Evolutionary conservation across 2,888 invertebrate genomes (phyloP).

Genomic region (Temnothorax rugatulus): DNA sequence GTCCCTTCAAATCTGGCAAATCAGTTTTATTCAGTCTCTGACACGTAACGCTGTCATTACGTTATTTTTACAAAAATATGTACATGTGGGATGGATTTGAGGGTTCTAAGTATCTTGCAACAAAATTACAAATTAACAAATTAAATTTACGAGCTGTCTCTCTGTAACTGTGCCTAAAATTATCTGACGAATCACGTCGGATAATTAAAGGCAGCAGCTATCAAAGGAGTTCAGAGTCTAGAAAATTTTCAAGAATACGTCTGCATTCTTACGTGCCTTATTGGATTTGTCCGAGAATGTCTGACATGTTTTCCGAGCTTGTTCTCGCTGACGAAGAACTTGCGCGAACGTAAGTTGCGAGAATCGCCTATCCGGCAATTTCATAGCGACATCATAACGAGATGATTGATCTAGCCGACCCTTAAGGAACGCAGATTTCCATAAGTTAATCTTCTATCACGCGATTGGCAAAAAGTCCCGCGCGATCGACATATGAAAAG

Average conservation of each 20-base stretch:
- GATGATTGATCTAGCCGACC: conserved; percentile 7
- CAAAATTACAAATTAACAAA: background rate
- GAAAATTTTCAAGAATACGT: background rate
- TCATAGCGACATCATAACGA: conserved; percentile 6
- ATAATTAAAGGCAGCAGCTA: background rate
- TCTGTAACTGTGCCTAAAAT: background rate
- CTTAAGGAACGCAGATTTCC: conserved; percentile 18
- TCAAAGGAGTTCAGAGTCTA: background rate
- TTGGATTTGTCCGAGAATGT: background rate
- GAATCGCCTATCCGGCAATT: background rate
- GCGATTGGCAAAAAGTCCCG: background rate
- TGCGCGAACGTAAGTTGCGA: background rate
- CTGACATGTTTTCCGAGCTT: background rate
- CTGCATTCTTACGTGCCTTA: background rate
- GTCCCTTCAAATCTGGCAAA: conserved; percentile 44
- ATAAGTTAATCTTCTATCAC: conserved; percentile 13
- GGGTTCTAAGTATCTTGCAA: background rate
- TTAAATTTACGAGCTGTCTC: background rate
- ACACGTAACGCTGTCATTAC: background rate
- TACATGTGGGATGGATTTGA: background rate
- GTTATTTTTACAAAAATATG: background rate
- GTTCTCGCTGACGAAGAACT: background rate
- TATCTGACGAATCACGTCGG: background rate
- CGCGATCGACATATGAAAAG: background rate
- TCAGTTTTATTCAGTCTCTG: conserved; percentile 32